Percentiles rank a stretch among this genome's conserved stretches.
Conservation (phyloP, 2,797 vertebrate genomes). For the Bryconaethiops microstoma region DNA sequence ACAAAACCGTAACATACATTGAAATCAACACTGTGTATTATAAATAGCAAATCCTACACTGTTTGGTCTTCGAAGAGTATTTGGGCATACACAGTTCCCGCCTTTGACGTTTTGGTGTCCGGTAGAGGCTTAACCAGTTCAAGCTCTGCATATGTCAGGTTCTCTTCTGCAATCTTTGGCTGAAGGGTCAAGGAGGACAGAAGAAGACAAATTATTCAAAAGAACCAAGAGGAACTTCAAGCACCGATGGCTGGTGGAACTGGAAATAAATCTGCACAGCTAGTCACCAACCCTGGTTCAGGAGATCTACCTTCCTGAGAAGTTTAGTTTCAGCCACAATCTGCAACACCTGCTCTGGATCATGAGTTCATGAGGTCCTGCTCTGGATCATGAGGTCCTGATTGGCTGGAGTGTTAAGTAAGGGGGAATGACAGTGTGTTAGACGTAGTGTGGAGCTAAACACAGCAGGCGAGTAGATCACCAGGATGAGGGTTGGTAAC, state of each 20-base stretch:
- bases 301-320: no score
- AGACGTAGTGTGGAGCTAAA: no score
- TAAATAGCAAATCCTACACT: conserved; percentile 71
- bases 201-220: background rate
- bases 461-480: no score
- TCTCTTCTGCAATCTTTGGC: conserved; percentile 89
- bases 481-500: no score
- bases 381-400: no score
- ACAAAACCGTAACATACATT: background rate
- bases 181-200: conserved; percentile 49
- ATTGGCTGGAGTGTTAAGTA: no score
- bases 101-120: conserved; percentile 75
- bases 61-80: conserved; percentile 91
- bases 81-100: conserved; percentile 91
- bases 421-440: no score
- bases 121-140: conserved; percentile 89
- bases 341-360: no score
- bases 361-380: no score
- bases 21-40: conserved; percentile 11
- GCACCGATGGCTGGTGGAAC: no score
- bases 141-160: conserved; percentile 92
- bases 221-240: background rate
- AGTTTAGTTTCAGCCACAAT: no score
- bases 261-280: background rate
- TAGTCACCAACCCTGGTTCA: no score